A percentile compares a stretch with the other conserved stretches of the same genome.
phyloP scores from a whole-genome alignment of 2,888 invertebrate species.

The Alentia gelatinosa region DNA sequence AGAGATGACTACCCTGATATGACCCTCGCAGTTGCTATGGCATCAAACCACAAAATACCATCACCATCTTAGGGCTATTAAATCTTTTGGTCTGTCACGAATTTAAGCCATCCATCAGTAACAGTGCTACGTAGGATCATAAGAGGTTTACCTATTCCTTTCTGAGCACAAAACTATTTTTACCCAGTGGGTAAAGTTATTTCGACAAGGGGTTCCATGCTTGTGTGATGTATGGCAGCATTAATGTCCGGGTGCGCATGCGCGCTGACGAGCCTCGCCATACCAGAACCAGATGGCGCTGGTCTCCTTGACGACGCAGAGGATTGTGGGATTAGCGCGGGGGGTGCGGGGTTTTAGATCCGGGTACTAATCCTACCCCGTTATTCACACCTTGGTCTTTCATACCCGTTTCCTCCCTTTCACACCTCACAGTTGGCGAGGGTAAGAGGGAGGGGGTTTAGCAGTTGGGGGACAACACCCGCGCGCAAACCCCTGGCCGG shows the following conservation, averaged over 20 bases:
- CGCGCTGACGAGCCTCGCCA: background rate
- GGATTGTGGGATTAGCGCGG: background rate
- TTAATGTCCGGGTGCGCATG: background rate
- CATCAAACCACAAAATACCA: too few species aligned
- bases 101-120: too few species aligned
- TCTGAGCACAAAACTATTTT: too few species aligned
- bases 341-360: background rate
- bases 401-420: background rate
- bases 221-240: too few species aligned
- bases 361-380: constrained; percentile 3
- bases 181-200: too few species aligned
- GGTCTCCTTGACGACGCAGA: constrained; percentile 6
- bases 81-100: too few species aligned
- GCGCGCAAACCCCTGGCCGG: background rate
- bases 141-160: too few species aligned
- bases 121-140: too few species aligned
- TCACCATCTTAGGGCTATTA: too few species aligned
- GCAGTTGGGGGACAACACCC: background rate
- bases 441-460: background rate
- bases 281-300: constrained; percentile 7
- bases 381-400: constrained; percentile 22
- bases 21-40: too few species aligned
- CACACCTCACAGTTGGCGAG: background rate
- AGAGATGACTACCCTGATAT: too few species aligned
- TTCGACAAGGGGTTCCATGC: too few species aligned